Percentiles rank a stretch among this genome's conserved stretches.
Conservation (phyloP, 2,888 invertebrate species). For the Drosophila emarginata region DNA sequence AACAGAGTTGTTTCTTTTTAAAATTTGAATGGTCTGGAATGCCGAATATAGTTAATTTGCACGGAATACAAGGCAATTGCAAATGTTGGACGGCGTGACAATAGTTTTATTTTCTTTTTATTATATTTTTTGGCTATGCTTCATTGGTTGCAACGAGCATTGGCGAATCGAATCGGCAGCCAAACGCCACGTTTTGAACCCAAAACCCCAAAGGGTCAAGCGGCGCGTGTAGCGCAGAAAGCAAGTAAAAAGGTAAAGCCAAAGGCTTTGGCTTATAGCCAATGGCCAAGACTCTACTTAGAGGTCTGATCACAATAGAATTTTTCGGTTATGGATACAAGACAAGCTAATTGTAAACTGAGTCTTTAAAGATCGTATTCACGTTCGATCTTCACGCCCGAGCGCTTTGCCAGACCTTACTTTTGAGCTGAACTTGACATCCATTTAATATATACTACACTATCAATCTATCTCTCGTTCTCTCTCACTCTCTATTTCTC, state of each 20-base stretch:
- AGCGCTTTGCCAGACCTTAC: slow-evolving; percentile 60
- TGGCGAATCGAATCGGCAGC: slow-evolving; percentile 50
- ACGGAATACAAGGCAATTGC: background rate
- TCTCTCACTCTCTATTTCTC: background rate
- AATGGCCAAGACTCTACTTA: slow-evolving; percentile 21
- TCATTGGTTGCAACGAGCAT: slow-evolving; percentile 43
- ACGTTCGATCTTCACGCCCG: slow-evolving; percentile 73
- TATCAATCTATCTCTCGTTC: background rate
- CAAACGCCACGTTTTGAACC: slow-evolving; percentile 78
- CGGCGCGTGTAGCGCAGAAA: slow-evolving; percentile 74
- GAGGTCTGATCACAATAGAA: slow-evolving; percentile 2
- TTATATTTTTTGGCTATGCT: slow-evolving; percentile 51
- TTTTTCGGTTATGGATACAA: background rate
- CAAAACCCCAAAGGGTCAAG: slow-evolving; percentile 77
- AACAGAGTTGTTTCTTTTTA: too few species aligned
- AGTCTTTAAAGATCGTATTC: slow-evolving; percentile 10
- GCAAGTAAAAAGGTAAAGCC: slow-evolving; percentile 55
- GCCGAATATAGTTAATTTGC: slow-evolving; percentile 42
- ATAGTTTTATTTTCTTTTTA: slow-evolving; percentile 48
- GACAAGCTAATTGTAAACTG: slow-evolving; percentile 16
- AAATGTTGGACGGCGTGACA: slow-evolving; percentile 44
- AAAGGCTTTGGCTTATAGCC: slow-evolving; percentile 47
- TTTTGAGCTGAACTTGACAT: slow-evolving; percentile 65
- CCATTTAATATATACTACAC: slow-evolving; percentile 43
- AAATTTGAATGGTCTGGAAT: slow-evolving; percentile 42